Percentiles rank a stretch among this genome's conserved stretches.
phyloP scores from a whole-genome alignment of 2,888 invertebrate species.

The Ophion costatus region DNA sequence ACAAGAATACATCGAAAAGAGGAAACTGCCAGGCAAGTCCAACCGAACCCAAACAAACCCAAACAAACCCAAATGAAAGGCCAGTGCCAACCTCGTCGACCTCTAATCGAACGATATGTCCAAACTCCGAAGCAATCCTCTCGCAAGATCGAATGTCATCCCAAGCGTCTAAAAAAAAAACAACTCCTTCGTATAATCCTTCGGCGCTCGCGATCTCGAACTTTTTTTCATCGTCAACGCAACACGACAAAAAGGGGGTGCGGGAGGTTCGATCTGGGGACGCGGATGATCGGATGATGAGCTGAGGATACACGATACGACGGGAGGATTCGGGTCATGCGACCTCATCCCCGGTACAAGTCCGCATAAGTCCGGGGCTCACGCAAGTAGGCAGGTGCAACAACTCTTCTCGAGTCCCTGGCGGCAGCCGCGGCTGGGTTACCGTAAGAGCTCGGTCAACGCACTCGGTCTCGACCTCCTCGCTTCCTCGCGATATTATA shows the following conservation, averaged over 20 bases:
- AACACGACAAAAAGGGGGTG: neutral
- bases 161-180: no score
- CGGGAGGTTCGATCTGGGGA: constrained; percentile 17
- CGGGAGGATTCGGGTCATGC: constrained; percentile 74
- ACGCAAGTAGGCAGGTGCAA: constrained; percentile 77
- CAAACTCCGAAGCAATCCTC: no score
- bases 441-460: constrained; percentile 81
- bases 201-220: neutral
- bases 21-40: no score
- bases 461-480: constrained; percentile 75
- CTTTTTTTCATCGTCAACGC: neutral
- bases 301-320: constrained; percentile 48
- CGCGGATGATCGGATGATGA: constrained; percentile 30
- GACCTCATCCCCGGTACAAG: constrained; percentile 73
- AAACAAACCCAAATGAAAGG: no score
- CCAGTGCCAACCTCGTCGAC: no score
- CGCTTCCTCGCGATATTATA: constrained; percentile 62
- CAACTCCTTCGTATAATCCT: neutral
- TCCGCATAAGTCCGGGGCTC: constrained; percentile 50
- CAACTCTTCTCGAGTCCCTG: constrained; percentile 61
- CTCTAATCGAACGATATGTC: no score
- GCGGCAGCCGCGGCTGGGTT: constrained; percentile 69
- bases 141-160: no score
- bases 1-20: no score
- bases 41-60: no score